Evolutionary conservation across 2,888 invertebrate species (phyloP), one percentile per base, ranked within the genome.

Genomic region (Omphaloscelis lunosa): DNA sequence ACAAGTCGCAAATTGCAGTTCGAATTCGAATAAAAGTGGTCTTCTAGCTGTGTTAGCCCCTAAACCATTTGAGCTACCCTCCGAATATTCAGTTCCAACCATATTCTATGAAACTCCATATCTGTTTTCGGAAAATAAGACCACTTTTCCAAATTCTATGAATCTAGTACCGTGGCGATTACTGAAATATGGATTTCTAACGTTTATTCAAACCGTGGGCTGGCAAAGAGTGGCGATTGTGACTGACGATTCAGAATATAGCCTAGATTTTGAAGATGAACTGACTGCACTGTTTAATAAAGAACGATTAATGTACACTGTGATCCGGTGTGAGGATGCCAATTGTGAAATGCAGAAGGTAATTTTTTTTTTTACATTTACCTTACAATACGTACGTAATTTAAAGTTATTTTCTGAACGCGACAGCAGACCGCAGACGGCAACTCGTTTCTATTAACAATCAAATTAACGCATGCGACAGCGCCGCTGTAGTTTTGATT

Each of bases 211-310:
- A 51, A 15, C 34, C 0, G 79, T 85, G 58, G 41, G 76, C 0
- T 93, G 92, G 93, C 69, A 61, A 0, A 86, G 93, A 83, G 87
- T 92, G 0, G 93, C 89, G 0, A 85, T 94, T 6, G 62, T 93
- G 48, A 90, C 92, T 8, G 93, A 93, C 63, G 86, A 89, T 76
- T 84, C 90, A 12, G 68, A 74, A 7, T 86, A 86, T 27, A 93
- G 92, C 72, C 34, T 75, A 3, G 78, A 77, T 5, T 92, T 92
- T 80, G 90, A 91, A 83, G 66, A 71, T 5, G 86, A 85, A 20
- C 56, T 93, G 51, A 74, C 75, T 6, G 29, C 73, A 0, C 48
- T 89, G 20, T 90, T 93, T 34, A 27, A 74, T 4, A n/a, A 84
- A 15, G 58, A 88, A 12, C 34, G 51, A 23, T 63, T 90, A 17